Evolutionary conservation across 2,113 vertebrate genomes (phyloP).

Genomic region (Syrmaticus mikado): DNA sequence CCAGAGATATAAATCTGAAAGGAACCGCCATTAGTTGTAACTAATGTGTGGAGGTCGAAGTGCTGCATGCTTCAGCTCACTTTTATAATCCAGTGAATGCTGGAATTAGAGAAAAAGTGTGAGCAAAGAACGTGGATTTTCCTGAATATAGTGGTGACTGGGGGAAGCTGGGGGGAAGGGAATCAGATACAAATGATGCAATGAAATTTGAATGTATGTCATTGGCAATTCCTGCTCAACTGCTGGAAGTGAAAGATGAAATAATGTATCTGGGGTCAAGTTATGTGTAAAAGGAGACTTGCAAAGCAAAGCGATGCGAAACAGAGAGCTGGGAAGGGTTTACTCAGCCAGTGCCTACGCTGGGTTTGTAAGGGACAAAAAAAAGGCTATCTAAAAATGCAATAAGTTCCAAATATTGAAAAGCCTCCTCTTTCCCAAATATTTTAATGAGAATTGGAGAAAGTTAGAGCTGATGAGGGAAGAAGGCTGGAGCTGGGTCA

Average conservation of each 20-base stretch:
- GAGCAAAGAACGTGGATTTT: neutral
- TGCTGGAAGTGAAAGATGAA: neutral
- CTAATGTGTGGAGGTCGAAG: rapidly evolving
- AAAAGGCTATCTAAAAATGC: neutral
- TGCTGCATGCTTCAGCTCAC: neutral
- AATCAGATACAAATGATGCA: neutral
- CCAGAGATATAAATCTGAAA: neutral
- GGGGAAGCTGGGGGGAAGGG: neutral
- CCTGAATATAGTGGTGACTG: neutral
- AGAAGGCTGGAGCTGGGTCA: neutral
- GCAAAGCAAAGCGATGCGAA: neutral
- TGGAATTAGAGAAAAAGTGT: neutral
- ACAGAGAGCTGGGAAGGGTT: neutral
- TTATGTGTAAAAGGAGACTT: neutral
- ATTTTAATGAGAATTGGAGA: neutral
- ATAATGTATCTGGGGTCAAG: neutral
- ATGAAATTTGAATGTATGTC: rapidly evolving
- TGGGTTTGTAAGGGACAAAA: neutral
- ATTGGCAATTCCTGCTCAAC: neutral
- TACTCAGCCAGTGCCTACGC: neutral
- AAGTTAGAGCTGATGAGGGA: neutral
- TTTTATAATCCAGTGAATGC: rapidly evolving
- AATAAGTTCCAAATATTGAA: neutral
- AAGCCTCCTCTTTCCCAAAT: neutral
- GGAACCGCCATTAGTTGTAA: neutral